Base-by-base conservation (phyloP, 1,140 invertebrate species). In the Drosophila ironensis region DNA sequence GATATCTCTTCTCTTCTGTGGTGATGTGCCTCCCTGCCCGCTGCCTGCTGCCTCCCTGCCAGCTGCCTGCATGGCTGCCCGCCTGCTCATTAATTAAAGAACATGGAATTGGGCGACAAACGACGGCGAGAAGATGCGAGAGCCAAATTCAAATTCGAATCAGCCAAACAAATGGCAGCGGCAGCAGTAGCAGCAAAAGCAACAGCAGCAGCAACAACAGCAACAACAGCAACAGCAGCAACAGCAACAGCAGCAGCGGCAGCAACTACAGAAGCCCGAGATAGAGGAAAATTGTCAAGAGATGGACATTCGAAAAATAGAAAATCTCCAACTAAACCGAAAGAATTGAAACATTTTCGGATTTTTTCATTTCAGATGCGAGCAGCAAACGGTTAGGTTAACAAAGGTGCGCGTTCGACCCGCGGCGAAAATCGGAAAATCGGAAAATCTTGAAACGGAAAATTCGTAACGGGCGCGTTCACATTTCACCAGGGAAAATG, bases 301-400 rank as follows among this genome's bases (percentile, higher is more conserved):
- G 80, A 84, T 84, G 80, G 80, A 84, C 80, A 84, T 84, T 87
- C 80, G 80, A 80, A 84, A 84, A 84, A 84, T 84, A 84, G 80
- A 86, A 84, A 86, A 86, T 86, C 80, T 86, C 80, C 80, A 86
- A 86, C 80, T 86, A 84, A 80, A 75, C 57, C 74, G 80, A 84
- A 84, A 87, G 80, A 86, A 84, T 84, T 84, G 80, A 84, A 84
- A 84, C 80, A 84, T 84, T 86, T 86, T 84, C 81, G 80, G 70
- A 80, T 86, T 59, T 86, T 86, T 86, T 80, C 75, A 87, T 86
- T 86, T 87, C 70, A 86, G 80, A 86, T 86, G 80, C 80, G 80
- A 86, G 61, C 80, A 72, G 71, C 80, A 64, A 86, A 86, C 80
- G 80, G 80, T 87, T 86, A 86, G 80, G 80, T 87, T 86, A 86